Evolutionary conservation across 2,113 vertebrate species (phyloP), one percentile per base, ranked within the genome.

Genomic region (Phycodurus eques): DNA sequence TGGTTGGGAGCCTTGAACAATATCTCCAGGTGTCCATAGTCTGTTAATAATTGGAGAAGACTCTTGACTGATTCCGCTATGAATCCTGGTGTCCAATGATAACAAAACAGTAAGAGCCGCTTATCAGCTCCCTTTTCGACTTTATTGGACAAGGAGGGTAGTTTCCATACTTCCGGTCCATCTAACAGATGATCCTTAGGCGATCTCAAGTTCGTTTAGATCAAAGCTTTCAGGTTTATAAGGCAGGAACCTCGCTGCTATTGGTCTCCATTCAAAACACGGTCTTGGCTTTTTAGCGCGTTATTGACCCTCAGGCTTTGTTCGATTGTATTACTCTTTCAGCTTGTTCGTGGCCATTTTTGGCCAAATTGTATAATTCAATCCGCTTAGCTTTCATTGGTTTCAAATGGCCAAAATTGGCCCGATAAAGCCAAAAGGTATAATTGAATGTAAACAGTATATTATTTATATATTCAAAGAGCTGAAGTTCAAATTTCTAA

Each of bases 101-200:
- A 61, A 35, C 59, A 61, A 33, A 35, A 61, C 31, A 61, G 59
- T 61, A 61, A 61, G 59, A 61, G 59, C 15, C 31, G 31, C 59
- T 61, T 61, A 61, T 61, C 59, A 61, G 59, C 14, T 61, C 59
- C 59, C 31, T 35, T 35, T 33, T 61, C 5, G 27, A 61, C 31
- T 61, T 61, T 61, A 61, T 61, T 61, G 59, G 59, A 61, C 31
- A 14, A 61, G 15, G 13, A 59, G 59, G 59, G 59, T 31, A 61
- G 59, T 61, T 61, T 61, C 59, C 59, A 35, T 61, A 19, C 59
- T 35, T 35, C 14, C 31, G 59, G 59, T 35, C 59, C 59, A 35
- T 61, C 59, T 35, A 15, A 35, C 59, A 35, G 31, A 17, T 61
- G 59, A 61, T 61, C 59, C 31, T 33, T 2, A 60, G 27, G 27